These are phyloP conservation scores for Halcyon malimbica DNA, from an alignment of 2,113 vertebrate species.

Conservation along the genomic window DNA sequence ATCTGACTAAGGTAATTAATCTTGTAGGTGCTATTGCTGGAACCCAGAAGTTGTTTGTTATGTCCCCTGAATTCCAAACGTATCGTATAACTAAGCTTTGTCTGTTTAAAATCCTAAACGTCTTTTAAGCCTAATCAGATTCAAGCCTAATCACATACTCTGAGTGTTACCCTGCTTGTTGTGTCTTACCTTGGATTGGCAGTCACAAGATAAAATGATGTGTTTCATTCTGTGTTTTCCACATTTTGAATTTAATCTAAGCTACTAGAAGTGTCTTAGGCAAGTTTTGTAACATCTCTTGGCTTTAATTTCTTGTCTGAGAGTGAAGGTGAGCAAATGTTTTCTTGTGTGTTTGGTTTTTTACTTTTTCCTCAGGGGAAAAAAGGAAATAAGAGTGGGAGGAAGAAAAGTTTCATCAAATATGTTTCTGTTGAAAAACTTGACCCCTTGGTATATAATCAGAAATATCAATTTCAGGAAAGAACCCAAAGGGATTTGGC, in stretches of 20 bases:
- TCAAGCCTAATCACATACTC: background rate
- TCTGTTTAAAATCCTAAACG: background rate
- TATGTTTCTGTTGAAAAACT: background rate
- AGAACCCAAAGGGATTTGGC: background rate
- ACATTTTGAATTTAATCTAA: background rate
- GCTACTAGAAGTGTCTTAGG: background rate
- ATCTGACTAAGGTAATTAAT: background rate
- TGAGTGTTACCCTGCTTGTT: background rate
- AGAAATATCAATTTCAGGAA: background rate
- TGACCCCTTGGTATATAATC: background rate
- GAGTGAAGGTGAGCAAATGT: background rate
- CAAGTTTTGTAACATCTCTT: background rate
- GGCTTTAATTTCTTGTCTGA: background rate
- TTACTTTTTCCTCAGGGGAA: background rate
- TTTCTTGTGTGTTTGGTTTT: background rate
- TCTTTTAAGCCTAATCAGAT: background rate
- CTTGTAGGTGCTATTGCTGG: background rate
- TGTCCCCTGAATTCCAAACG: constrained; percentile 2
- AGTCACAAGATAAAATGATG: background rate
- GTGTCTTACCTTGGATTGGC: background rate
- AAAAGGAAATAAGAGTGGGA: background rate
- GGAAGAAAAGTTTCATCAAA: background rate
- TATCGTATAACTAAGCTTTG: background rate
- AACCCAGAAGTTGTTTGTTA: background rate
- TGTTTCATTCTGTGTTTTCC: background rate